Base-by-base conservation (phyloP, 2,113 vertebrate genomes). In the Mustela nigripes region DNA sequence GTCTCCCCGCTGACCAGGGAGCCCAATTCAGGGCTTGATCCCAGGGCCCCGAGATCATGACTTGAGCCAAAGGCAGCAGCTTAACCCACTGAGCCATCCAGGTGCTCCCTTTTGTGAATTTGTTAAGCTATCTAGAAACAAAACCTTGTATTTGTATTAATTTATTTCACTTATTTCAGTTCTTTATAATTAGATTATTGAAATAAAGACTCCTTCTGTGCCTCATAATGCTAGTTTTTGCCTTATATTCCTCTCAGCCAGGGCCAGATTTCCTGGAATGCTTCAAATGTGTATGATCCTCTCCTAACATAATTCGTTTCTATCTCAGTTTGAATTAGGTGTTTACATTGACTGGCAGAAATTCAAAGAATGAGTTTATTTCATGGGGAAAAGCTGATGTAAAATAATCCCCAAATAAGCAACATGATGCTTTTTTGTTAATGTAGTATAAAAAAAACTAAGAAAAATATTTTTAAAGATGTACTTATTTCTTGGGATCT, bases 161-260 rank as follows among this genome's bases (percentile, higher is more conserved):
- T 16, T 84, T 74, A 69, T 53, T 90, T 81, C 18, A 56, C 11
- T 21, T 85, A 74, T 82, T 73, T 86, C 9, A 91, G 15, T 45
- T 88, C 60, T 86, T 88, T 79, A 62, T 76, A 28, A 85, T 56
- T 90, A 21, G 88, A 62, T 91, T 89, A 76, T n/a, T 88, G n/a
- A 95, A 81, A 88, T 48, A 82, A 85, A 76, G 28, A 50, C 24
- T 45, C 19, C 45, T 84, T 48, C 24, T 14, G 48, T 31, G 9
- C 6, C 21, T 94, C 18, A 9, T 79, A 84, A 89, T 28, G 7
- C 9, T 22, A 18, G 83, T 6, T 6, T 84, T 83, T 79, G 9
- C 2, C 16, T 56, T 9, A 31, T 83, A 83, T 4, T 48, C 53
- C 10, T 36, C 24, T 15, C 9, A 76, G n/a, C 18, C 7, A 62